Percentiles rank a stretch among this genome's conserved stretches.
Conservation (phyloP, 1,140 invertebrate genomes). For the Nixonia krombeini region DNA sequence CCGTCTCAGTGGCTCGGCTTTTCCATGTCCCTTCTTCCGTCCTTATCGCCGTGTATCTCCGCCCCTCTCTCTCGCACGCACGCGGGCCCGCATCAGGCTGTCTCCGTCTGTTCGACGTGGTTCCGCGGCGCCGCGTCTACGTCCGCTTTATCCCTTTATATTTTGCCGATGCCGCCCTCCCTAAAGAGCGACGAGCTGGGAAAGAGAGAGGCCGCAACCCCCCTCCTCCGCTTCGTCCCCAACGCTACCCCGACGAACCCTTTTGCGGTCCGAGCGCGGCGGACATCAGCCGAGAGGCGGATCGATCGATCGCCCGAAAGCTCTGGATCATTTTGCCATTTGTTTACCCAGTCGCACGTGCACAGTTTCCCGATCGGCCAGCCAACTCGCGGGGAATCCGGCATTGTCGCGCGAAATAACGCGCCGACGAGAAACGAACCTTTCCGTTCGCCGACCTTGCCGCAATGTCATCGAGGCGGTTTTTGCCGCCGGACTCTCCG, state of each 20-base stretch:
- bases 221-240: constrained; percentile 31
- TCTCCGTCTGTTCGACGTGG: too few relatives aligned
- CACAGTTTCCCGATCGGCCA: too few relatives aligned
- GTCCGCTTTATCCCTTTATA: constrained; percentile 50
- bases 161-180: constrained; percentile 38
- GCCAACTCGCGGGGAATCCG: too few relatives aligned
- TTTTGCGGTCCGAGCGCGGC: constrained; percentile 54
- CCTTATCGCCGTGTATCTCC: constrained; percentile 16
- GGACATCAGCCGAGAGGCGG: too few relatives aligned
- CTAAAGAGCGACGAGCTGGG: constrained; percentile 13
- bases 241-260: constrained; percentile 45
- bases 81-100: constrained; percentile 27
- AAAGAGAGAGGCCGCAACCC: constrained; percentile 29
- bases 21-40: constrained; percentile 23
- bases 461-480: too few relatives aligned
- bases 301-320: constrained; percentile 50
- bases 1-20: too few relatives aligned
- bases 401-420: too few relatives aligned
- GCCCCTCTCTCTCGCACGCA: constrained; percentile 7
- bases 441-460: too few relatives aligned
- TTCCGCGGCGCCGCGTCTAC: constrained; percentile 45
- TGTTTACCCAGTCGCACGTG: too few relatives aligned
- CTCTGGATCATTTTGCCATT: constrained; percentile 10
- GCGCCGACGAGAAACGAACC: too few relatives aligned
- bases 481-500: constrained; percentile 33